A percentile compares a stretch with the other conserved stretches of the same genome.
Evolutionary conservation across 2,888 invertebrate species (phyloP).

Genomic region (Ceramica pisi): DNA sequence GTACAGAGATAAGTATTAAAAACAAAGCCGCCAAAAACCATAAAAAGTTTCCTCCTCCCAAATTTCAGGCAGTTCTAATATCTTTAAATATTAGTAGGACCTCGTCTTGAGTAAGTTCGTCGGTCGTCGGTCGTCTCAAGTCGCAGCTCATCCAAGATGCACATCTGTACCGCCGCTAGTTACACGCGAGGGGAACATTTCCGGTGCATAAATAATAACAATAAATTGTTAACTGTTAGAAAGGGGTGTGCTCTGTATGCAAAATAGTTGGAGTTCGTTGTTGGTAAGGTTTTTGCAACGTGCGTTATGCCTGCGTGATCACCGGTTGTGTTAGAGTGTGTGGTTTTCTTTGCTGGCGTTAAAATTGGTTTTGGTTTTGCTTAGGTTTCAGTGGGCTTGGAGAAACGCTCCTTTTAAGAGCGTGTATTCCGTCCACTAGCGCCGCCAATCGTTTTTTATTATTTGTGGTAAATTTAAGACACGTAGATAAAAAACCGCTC

Average conservation of each 20-base stretch:
- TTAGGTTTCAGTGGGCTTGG: not conserved
- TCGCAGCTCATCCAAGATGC: constrained; percentile 64
- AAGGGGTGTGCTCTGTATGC: constrained; percentile 80
- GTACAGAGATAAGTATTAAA: not conserved
- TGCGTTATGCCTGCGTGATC: constrained; percentile 25
- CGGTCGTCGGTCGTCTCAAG: constrained; percentile 54
- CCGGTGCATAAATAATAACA: constrained; percentile 81
- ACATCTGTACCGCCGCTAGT: constrained; percentile 66
- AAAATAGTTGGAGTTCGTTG: constrained; percentile 75
- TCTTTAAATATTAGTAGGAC: constrained; percentile 54
- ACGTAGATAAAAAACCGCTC: no score
- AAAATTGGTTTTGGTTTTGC: not conserved
- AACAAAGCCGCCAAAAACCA: not conserved
- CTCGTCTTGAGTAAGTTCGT: constrained; percentile 47
- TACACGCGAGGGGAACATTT: constrained; percentile 71
- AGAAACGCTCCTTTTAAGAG: no score
- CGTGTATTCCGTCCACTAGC: no score
- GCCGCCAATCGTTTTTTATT: no score
- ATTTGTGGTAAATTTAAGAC: no score
- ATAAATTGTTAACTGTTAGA: constrained; percentile 75
- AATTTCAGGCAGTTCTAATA: constrained; percentile 34
- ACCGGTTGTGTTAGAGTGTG: constrained; percentile 7
- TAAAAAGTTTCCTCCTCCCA: constrained; percentile 26
- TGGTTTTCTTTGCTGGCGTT: not conserved
- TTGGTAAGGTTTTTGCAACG: constrained; percentile 54